These are phyloP conservation scores for Dendronephthya gigantea DNA, from an alignment of 64 coral and sea anemone species.

Conservation along the genomic window DNA sequence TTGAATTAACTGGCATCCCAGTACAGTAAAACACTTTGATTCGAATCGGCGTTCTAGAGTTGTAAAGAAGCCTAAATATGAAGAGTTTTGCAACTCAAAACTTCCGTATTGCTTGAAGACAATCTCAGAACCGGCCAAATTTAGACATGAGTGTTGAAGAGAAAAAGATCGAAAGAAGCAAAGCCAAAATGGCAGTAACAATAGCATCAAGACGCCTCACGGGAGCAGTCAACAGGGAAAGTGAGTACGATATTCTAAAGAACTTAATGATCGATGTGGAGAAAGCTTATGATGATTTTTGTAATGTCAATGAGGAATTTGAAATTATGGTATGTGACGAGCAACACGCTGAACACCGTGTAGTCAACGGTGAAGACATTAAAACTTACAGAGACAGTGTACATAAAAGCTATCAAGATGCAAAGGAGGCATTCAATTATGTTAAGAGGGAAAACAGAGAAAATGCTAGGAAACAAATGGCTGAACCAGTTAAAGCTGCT, in stretches of 20 bases:
- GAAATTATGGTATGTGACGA: slow-evolving; percentile 22
- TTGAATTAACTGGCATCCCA: too few relatives aligned
- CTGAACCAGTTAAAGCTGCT: not conserved
- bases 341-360: slow-evolving; percentile 23
- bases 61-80: too few relatives aligned
- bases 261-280: slow-evolving; percentile 8
- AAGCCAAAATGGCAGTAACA: not conserved
- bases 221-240: not conserved
- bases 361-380: slow-evolving; percentile 52
- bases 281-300: slow-evolving; percentile 30
- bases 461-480: not conserved
- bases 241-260: slow-evolving; percentile 15
- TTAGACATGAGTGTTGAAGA: too few relatives aligned
- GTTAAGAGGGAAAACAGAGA: not conserved
- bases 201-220: slow-evolving; percentile 19
- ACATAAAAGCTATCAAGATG: slow-evolving; percentile 17
- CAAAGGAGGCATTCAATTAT: not conserved
- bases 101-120: too few relatives aligned
- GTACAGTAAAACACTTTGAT: too few relatives aligned
- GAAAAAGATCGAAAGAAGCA: too few relatives aligned
- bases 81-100: too few relatives aligned
- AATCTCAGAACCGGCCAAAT: too few relatives aligned
- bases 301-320: slow-evolving; percentile 27
- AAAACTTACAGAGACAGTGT: slow-evolving; percentile 41
- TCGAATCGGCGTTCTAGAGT: too few relatives aligned